phyloP scores from a whole-genome alignment of 2,888 invertebrate species.

The Mesorhabditis sp. region DNA sequence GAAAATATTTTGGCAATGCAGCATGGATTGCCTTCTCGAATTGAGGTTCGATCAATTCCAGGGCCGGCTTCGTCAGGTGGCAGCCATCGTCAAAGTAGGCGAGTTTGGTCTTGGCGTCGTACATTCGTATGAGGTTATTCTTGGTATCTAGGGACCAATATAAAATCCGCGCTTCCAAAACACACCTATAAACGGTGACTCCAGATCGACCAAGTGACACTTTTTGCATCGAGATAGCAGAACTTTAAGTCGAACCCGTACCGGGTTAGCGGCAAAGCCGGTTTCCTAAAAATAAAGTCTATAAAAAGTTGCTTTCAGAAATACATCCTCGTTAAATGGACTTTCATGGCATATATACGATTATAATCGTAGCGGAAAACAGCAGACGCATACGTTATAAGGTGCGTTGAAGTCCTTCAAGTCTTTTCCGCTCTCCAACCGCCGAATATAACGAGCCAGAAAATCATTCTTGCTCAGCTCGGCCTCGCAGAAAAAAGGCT shows the following conservation, averaged over 20 bases:
- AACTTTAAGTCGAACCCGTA: not conserved
- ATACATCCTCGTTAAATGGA: too few species aligned
- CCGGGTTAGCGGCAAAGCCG: too few species aligned
- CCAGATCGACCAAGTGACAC: not conserved
- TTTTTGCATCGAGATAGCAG: not conserved
- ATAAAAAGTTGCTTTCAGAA: too few species aligned
- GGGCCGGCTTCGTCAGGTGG: slow-evolving; percentile 15
- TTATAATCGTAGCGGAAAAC: not conserved
- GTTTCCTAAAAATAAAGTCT: too few species aligned
- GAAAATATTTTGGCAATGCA: too few species aligned
- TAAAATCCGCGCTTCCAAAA: not conserved
- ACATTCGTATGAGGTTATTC: not conserved
- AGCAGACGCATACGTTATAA: not conserved
- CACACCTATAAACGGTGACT: not conserved
- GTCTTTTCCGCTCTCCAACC: not conserved
- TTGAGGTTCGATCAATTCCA: not conserved
- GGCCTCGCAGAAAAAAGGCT: not conserved
- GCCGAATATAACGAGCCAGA: not conserved
- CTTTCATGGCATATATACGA: not conserved
- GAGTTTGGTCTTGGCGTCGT: slow-evolving; percentile 15
- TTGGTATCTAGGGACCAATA: not conserved
- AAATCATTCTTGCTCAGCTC: not conserved
- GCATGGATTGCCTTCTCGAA: too few species aligned
- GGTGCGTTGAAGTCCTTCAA: not conserved
- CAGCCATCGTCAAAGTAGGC: slow-evolving; percentile 14